phyloP scores from a whole-genome alignment of 2,113 vertebrate species.

The Miniopterus natalensis region DNA sequence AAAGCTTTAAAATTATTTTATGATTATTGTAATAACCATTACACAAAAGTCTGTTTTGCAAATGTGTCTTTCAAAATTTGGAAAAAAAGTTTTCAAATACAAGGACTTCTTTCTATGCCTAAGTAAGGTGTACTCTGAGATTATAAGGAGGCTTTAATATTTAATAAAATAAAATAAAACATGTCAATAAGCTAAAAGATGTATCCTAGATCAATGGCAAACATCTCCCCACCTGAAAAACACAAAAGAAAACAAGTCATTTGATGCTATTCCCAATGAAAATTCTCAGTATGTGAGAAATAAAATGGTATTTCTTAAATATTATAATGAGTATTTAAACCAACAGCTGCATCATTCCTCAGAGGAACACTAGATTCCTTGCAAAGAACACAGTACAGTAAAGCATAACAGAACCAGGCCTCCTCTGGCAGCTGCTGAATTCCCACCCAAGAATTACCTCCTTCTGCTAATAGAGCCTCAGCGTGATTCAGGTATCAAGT shows the following conservation, averaged over 20 bases:
- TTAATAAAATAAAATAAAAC: background rate
- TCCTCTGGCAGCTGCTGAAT: background rate
- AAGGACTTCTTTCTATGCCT: background rate
- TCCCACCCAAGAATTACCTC: background rate
- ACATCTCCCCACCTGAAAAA: background rate
- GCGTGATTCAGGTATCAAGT: background rate
- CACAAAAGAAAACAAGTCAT: background rate
- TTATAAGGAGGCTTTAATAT: background rate
- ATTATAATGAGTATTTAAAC: background rate
- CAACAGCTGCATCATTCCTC: background rate
- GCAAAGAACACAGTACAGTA: background rate
- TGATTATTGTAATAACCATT: background rate
- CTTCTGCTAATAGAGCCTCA: background rate
- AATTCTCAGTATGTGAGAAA: background rate
- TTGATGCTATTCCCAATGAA: background rate
- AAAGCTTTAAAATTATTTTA: slow-evolving; percentile 20
- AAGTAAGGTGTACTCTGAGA: background rate
- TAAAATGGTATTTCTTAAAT: background rate
- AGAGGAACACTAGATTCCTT: background rate
- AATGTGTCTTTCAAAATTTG: background rate
- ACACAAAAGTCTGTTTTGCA: background rate
- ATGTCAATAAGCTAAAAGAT: background rate
- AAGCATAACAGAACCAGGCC: background rate
- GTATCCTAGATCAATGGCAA: background rate
- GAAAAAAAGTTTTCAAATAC: background rate